Conservation (phyloP, 2,113 vertebrate genomes). For the Callipepla squamata region DNA sequence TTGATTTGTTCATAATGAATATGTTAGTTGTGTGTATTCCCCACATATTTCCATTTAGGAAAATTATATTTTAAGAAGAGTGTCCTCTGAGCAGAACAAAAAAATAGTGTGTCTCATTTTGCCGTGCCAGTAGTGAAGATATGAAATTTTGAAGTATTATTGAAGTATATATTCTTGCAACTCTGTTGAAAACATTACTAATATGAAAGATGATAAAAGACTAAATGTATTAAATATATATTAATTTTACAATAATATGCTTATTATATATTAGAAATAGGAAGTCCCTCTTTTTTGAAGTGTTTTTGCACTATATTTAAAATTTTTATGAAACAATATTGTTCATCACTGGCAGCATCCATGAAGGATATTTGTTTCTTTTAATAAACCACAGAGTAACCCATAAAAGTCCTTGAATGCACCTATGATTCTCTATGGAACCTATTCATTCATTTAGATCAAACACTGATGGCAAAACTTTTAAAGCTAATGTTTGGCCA, state of each 20-base stretch:
- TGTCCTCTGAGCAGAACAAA: background rate
- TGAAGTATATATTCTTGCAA: background rate
- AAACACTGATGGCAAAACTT: background rate
- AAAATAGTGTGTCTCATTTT: background rate
- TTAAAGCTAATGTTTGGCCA: background rate
- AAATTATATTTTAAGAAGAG: background rate
- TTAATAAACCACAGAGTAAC: background rate
- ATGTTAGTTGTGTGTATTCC: background rate
- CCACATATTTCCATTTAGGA: background rate
- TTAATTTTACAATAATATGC: background rate
- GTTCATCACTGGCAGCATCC: background rate
- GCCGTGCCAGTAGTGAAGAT: background rate
- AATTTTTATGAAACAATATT: background rate
- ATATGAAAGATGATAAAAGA: background rate
- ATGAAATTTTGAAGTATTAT: background rate
- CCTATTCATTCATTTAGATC: background rate
- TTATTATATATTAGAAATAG: background rate
- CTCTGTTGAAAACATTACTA: background rate
- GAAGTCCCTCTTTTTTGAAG: background rate
- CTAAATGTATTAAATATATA: background rate
- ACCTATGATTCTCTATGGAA: background rate
- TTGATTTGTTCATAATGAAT: constrained; percentile 23
- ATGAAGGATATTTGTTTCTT: background rate
- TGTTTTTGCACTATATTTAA: background rate
- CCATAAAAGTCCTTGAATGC: background rate